Percentiles rank a stretch among this genome's conserved stretches.
phyloP scores from a whole-genome alignment of 2,113 vertebrate species.

The Gallinago undulata region DNA sequence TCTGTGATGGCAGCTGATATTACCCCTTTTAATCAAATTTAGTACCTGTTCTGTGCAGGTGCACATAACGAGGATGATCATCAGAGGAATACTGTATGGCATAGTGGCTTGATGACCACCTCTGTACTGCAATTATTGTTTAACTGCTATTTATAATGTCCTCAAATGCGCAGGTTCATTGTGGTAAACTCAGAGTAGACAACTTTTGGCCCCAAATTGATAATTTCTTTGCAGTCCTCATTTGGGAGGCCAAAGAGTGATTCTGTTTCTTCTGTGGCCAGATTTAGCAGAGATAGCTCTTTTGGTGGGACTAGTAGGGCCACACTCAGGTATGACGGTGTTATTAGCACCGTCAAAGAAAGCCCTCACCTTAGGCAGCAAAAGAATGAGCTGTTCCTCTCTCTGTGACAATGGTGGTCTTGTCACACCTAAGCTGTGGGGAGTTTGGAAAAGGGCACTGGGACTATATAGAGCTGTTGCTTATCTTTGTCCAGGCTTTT shows the following conservation, averaged over 20 bases:
- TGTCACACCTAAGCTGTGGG: neutral
- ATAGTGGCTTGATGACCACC: neutral
- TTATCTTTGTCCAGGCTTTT: neutral
- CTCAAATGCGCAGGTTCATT: neutral
- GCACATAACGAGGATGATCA: neutral
- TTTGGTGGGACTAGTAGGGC: neutral
- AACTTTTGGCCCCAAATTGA: neutral
- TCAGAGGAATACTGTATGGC: neutral
- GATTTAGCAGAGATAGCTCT: neutral
- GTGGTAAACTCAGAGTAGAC: neutral
- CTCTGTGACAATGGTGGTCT: neutral
- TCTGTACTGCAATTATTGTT: neutral
- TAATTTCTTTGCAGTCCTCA: conserved; percentile 2
- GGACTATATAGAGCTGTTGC: neutral
- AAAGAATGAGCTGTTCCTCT: neutral
- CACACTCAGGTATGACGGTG: neutral
- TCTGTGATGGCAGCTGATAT: neutral
- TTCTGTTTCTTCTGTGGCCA: neutral
- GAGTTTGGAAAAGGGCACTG: neutral
- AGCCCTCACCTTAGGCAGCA: neutral
- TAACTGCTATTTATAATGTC: neutral
- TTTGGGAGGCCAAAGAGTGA: neutral
- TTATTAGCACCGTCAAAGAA: neutral
- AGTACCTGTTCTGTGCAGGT: neutral
- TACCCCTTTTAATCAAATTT: neutral